Evolutionary conservation across 2,888 invertebrate species (phyloP), one percentile per base, ranked within the genome.

Genomic region (Drosophila quasianomalipes): DNA sequence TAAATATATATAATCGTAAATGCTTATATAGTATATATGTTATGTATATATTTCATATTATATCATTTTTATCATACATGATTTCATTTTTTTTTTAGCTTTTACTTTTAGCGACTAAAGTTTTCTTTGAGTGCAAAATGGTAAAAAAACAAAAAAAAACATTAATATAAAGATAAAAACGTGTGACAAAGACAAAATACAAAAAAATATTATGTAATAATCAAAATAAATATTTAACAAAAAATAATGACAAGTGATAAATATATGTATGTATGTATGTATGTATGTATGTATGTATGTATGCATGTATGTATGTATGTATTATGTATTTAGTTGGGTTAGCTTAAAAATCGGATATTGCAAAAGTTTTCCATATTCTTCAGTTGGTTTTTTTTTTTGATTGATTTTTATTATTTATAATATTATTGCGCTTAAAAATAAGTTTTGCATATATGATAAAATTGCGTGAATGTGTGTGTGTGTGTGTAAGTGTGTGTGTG

Each of bases 41-140:
- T 88, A 86, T 86, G 71, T 83, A 83, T 83, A 88, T 83, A 85
- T 83, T 83, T 88, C 86, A 88, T 83, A 83, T 81, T 81, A 75
- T 75, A 75, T 77, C 59, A 70, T 75, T 79, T 80, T 79, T 88
- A 84, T 84, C 84, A 89, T 89, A 89, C 89, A 86, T 79, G 79
- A 86, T 82, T 85, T 86, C 82, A 73, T 59, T 30, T 35, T 35
- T 35, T 85, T 81, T 51, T 58, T 47, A 47, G 26, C 53, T 69
- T 75, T 74, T 66, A 77, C 70, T 81, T 78, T 74, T 83, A 86
- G 87, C 89, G 76, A 85, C 89, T 86, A 79, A 85, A 47, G 52
- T 69, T 67, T 54, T 61, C 26, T 44, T 67, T n/a, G 41, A 51
- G 63, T 66, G 49, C 53, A 30, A 73, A 77, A 63, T 54, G 55